Percentiles rank a stretch among this genome's conserved stretches.
phyloP scores from a whole-genome alignment of 2,888 invertebrate genomes.

The Tenthredo amoena region DNA sequence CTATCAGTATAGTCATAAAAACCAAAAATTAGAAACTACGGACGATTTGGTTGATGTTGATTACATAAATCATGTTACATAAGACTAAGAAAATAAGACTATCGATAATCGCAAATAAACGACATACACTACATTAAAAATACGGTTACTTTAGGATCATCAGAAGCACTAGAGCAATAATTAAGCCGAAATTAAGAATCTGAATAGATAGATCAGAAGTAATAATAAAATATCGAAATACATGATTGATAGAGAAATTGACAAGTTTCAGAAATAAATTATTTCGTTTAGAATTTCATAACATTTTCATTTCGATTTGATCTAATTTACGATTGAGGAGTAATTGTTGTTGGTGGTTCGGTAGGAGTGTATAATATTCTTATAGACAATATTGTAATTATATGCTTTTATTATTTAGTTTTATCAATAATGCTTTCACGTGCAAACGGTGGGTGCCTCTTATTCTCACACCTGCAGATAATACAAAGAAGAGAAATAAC shows the following conservation, averaged over 20 bases:
- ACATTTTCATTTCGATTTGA: background rate
- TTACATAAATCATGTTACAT: background rate
- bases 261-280: background rate
- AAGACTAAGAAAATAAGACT: background rate
- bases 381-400: background rate
- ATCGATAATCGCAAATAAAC: background rate
- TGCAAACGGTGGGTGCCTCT: background rate
- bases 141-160: background rate
- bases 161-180: background rate
- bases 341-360: background rate
- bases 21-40: background rate
- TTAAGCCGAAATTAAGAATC: background rate
- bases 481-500: background rate
- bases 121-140: background rate
- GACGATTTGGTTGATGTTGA: background rate
- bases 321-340: background rate
- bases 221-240: background rate
- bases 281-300: background rate
- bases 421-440: background rate
- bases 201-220: background rate
- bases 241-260: background rate
- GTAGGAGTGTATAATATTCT: background rate
- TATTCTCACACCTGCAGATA: background rate
- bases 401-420: conserved; percentile 1
- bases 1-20: background rate